phyloP scores from a whole-genome alignment of 2,888 invertebrate genomes.

The Metallyticus violacea region DNA sequence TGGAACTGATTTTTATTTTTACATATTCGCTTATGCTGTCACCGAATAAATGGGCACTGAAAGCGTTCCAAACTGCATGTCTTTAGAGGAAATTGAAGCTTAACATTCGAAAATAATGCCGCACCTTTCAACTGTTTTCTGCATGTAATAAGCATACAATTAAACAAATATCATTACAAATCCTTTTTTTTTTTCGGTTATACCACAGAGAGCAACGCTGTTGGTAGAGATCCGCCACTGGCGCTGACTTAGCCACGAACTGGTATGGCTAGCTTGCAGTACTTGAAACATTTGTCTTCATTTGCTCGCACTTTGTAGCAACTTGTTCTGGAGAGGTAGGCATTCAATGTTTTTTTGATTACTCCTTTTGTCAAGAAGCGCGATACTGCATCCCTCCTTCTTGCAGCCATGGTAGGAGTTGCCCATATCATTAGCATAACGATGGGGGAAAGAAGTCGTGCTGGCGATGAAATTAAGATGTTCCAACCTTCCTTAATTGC shows the following conservation, averaged over 20 bases:
- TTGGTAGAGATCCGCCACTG: not conserved
- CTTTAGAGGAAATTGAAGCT: too few relatives aligned
- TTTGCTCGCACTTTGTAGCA: slow-evolving; percentile 23
- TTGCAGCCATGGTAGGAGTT: not conserved
- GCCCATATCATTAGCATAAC: not conserved
- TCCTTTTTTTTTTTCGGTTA: too few relatives aligned
- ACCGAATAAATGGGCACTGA: too few relatives aligned
- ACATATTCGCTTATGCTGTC: too few relatives aligned
- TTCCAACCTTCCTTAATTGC: not conserved
- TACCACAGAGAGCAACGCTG: too few relatives aligned
- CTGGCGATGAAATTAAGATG: not conserved
- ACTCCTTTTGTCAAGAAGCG: not conserved
- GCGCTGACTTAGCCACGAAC: not conserved
- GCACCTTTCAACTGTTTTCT: too few relatives aligned
- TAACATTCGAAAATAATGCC: too few relatives aligned
- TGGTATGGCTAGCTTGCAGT: not conserved
- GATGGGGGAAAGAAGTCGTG: not conserved
- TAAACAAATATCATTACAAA: too few relatives aligned
- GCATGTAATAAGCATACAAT: too few relatives aligned
- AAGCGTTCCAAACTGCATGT: too few relatives aligned
- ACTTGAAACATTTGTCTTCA: slow-evolving; percentile 21
- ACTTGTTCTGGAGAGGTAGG: slow-evolving; percentile 9
- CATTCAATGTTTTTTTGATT: not conserved
- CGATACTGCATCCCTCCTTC: not conserved
- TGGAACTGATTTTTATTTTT: too few relatives aligned